Evolutionary conservation across 2,888 invertebrate species (phyloP), one percentile per base, ranked within the genome.

Genomic region (Anticlea derivata): DNA sequence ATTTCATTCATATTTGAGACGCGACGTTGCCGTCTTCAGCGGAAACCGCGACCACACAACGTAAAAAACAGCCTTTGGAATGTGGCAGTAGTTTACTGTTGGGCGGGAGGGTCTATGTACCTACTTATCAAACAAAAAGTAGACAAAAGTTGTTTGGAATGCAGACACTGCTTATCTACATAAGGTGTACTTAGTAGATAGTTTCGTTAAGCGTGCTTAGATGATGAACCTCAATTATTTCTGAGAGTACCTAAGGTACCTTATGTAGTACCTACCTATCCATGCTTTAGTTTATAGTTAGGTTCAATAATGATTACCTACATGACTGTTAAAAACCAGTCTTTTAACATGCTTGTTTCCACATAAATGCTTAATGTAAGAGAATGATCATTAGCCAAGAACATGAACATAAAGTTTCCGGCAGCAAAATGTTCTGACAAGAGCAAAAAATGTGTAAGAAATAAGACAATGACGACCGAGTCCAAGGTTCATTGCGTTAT

Each of bases 1-100:
- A 86, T 88, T 89, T 90, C 90, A 90, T 90, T 90, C 90, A 90
- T 90, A 90, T 90, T 86, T 89, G 82, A 88, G 78, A 80, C 77
- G 86, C 88, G 86, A 77, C 86, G 89, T 90, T 89, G 89, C 90
- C 88, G 86, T 81, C 81, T 78, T 78, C 87, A 82, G 83, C 90
- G 90, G 90, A 90, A 90, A 90, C 88, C 86, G 86, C 89, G 89
- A 86, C 87, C 87, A 87, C 88, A 86, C 87, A 87, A 73, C 84
- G 87, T 89, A 90, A 90, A 88, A 89, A 89, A 86, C 82, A 80
- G 88, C 81, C 80, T 84, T 62, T 75, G 89, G 89, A 90, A 89
- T 89, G 89, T 86, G 88, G 85, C 86, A 77, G 85, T 86, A 75
- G 75, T 75, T 75, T 75, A 87, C 86, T 83, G 86, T 80, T 80